Evolutionary conservation across 2,797 vertebrate genomes (phyloP), one percentile per base, ranked within the genome.

Genomic region (Pogonophryne albipinna): DNA sequence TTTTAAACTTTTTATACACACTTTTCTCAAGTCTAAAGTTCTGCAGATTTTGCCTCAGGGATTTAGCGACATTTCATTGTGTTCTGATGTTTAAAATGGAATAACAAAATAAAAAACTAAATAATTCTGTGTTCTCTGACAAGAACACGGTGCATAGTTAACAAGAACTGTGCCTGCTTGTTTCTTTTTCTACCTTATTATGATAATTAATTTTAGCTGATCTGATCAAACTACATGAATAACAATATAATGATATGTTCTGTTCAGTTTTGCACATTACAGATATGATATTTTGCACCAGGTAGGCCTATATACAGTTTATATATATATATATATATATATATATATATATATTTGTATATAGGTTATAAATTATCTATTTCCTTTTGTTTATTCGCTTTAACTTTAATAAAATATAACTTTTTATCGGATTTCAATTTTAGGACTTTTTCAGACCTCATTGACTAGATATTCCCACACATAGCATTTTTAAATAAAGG

Each of bases 1-100:
- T 79, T 46, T 44, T 51, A 2, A 64, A 60, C 19, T 23, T 71
- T 74, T 56, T 34, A 66, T 41, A 38, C 23, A 68, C 13, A 34
- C 31, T 71, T 66, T 68, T 16, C 60, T 55, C 49, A 66, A 61
- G 59, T 76, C 49, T 55, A 14, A 42, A 60, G 59, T 38, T 23
- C 61, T 42, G 31, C 47, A 72, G 47, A 46, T 11, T 46, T 52
- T 23, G 20, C 64, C 71, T 14, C 5, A 62, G 70, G 60, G n/a
- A 70, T 68, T 55, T n/a, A 38, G 11, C 1, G 23, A 56, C 9
- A 46, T 53, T 17, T n/a, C 2, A 11, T 23, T 71, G 20, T 27
- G 7, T 50, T 53, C 14, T 53, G 11, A 55, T 31, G 53, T 53
- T 41, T 38, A 14, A 73, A 70, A 10, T 15, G 14, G 9, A 65